Percentiles rank a stretch among this genome's conserved stretches.
Conservation (phyloP, 2,888 invertebrate genomes). For the Exocentrus adspersus region DNA sequence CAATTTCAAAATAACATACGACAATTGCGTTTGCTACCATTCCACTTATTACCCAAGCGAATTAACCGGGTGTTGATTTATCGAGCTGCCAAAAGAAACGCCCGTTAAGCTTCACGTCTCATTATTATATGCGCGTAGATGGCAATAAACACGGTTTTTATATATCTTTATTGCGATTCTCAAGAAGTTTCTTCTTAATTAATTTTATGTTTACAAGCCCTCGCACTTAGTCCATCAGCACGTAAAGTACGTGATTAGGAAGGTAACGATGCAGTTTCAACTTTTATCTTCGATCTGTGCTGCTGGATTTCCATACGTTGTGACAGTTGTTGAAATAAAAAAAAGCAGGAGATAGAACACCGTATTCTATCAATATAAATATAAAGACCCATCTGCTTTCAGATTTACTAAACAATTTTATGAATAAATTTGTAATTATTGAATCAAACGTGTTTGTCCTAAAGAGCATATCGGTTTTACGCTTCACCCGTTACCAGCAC, state of each 20-base stretch:
- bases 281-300: conserved; percentile 17
- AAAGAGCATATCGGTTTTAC: not conserved
- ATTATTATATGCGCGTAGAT: conserved; percentile 15
- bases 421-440: not conserved
- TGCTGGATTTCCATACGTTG: not conserved
- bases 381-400: too few species aligned
- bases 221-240: conserved; percentile 14
- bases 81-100: not conserved
- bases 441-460: not conserved
- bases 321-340: too few species aligned
- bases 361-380: too few species aligned
- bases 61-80: not conserved
- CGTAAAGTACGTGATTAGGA: conserved; percentile 33
- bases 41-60: not conserved
- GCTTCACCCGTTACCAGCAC: not conserved
- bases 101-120: not conserved
- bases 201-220: conserved; percentile 30
- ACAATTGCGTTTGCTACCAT: too few species aligned
- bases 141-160: conserved; percentile 14
- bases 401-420: too few species aligned
- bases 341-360: too few species aligned
- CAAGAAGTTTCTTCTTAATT: conserved; percentile 26
- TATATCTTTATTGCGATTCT: conserved; percentile 12
- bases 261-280: conserved; percentile 25
- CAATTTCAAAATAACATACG: too few species aligned